Percentiles rank a stretch among this genome's conserved stretches.
Evolutionary conservation across 2,113 vertebrate genomes (phyloP).

Genomic region (Tupaia tana): DNA sequence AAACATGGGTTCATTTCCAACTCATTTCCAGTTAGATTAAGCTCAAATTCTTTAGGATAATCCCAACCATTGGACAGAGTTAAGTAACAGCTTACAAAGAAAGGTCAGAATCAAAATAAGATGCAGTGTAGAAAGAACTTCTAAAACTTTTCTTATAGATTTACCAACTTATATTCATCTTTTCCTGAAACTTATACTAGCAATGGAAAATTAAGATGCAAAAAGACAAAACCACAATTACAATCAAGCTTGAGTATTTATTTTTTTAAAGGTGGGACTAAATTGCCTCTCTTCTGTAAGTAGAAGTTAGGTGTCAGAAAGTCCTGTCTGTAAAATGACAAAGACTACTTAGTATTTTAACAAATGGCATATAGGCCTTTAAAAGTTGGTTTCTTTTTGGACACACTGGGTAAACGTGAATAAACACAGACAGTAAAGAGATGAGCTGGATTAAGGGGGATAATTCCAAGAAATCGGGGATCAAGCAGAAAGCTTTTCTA

Average conservation of each 20-base stretch:
- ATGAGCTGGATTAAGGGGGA: background rate
- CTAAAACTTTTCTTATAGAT: background rate
- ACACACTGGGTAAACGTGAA: slow-evolving; percentile 38
- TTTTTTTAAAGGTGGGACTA: slow-evolving; percentile 45
- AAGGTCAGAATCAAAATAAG: background rate
- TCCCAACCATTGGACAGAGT: background rate
- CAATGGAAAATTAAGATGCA: slow-evolving; percentile 51
- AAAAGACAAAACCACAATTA: slow-evolving; percentile 58
- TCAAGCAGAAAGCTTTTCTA: slow-evolving; percentile 19
- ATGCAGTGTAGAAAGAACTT: background rate
- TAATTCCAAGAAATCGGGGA: slow-evolving; percentile 47
- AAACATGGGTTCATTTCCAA: slow-evolving; percentile 27
- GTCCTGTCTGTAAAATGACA: slow-evolving; percentile 36
- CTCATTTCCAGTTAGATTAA: slow-evolving; percentile 26
- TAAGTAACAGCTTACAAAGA: slow-evolving; percentile 39
- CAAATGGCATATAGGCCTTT: slow-evolving; percentile 14
- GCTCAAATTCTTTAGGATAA: slow-evolving; percentile 3
- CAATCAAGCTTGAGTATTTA: slow-evolving; percentile 54
- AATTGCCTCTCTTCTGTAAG: slow-evolving; percentile 1
- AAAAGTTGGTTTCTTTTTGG: slow-evolving; percentile 32
- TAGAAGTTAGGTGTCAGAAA: background rate
- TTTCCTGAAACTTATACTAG: background rate
- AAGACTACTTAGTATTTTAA: background rate
- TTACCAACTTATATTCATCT: slow-evolving; percentile 18
- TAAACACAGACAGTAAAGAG: slow-evolving; percentile 34